Percentiles rank a stretch among this genome's conserved stretches.
These are phyloP conservation scores for Elymnias hypermnestra DNA, from an alignment of 1,140 invertebrate genomes.

Conservation along the genomic window DNA sequence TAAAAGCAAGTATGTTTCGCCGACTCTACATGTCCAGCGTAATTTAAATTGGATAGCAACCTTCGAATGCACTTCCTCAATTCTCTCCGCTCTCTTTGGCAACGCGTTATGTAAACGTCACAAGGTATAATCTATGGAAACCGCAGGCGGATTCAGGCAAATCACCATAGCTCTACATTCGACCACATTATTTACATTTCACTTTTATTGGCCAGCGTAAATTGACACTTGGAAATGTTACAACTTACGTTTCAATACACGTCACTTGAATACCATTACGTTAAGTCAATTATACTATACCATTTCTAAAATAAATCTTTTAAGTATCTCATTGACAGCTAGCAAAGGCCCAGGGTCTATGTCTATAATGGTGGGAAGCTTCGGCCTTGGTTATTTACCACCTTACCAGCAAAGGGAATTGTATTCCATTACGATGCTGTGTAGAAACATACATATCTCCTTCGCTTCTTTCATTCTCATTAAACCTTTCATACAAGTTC, in stretches of 20 bases:
- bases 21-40: conserved; percentile 13
- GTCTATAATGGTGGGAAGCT: no score
- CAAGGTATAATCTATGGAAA: conserved; percentile 11
- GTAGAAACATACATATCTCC: no score
- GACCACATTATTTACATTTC: conserved; percentile 33
- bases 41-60: conserved; percentile 20
- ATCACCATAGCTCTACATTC: conserved; percentile 29
- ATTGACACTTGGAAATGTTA: conserved; percentile 8
- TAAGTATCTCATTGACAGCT: no score
- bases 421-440: no score
- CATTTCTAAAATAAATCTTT: no score
- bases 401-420: no score
- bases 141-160: conserved; percentile 7
- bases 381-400: no score
- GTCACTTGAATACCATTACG: no score
- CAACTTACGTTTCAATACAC: neutral
- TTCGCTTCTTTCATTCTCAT: no score
- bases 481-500: no score
- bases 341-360: no score
- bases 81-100: conserved; percentile 28
- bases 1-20: neutral
- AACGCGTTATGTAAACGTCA: conserved; percentile 27
- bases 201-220: conserved; percentile 31
- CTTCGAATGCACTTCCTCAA: conserved; percentile 27
- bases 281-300: no score